phyloP scores from a whole-genome alignment of 2,888 invertebrate species.

The Cataglyphis albicans region DNA sequence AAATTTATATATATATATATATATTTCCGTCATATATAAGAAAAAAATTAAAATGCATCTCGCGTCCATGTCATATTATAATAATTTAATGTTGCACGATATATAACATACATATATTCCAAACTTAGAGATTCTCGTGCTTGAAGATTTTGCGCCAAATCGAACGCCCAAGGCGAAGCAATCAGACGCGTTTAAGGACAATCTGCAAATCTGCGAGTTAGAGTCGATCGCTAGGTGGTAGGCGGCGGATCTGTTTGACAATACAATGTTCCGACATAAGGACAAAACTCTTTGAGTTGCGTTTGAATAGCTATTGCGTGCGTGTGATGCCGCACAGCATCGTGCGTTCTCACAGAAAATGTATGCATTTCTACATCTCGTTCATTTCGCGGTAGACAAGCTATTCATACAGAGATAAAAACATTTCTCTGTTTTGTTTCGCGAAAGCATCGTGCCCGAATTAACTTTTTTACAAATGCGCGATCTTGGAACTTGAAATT shows the following conservation, averaged over 20 bases:
- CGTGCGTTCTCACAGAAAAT: conserved; percentile 53
- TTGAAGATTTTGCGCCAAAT: conserved; percentile 3
- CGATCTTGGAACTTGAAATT: conserved; percentile 32
- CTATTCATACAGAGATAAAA: conserved; percentile 34
- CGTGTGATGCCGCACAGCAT: conserved; percentile 57
- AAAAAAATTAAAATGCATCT: not conserved
- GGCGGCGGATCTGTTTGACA: conserved; percentile 15
- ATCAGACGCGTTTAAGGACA: conserved; percentile 63
- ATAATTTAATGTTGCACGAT: not conserved
- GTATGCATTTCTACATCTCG: conserved; percentile 72
- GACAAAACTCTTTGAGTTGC: conserved; percentile 62
- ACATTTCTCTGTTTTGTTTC: conserved; percentile 18
- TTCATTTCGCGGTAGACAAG: conserved; percentile 37
- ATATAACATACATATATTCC: not conserved
- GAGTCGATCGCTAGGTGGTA: conserved; percentile 51
- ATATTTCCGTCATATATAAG: not conserved
- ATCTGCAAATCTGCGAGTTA: conserved; percentile 56
- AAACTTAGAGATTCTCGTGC: conserved; percentile 26
- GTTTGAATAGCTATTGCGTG: conserved; percentile 78
- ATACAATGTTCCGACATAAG: conserved; percentile 33
- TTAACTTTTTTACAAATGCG: conserved; percentile 27
- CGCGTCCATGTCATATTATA: not conserved
- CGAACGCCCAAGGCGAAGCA: conserved; percentile 39
- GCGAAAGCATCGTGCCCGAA: conserved; percentile 27
- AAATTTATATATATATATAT: not conserved